phyloP scores from a whole-genome alignment of 2,888 invertebrate genomes.

The Amphiduros pacificus region DNA sequence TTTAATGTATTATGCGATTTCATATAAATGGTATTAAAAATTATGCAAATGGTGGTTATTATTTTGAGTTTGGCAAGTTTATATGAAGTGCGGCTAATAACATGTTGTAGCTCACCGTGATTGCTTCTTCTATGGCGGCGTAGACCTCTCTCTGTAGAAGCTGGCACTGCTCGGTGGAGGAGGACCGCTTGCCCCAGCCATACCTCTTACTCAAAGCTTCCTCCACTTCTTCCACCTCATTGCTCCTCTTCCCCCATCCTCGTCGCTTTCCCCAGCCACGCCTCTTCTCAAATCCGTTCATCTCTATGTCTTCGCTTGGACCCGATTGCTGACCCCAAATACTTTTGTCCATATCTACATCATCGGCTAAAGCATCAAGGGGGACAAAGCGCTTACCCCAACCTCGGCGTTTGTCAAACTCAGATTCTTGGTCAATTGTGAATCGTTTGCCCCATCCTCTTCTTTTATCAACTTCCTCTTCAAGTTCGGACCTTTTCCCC shows the following conservation, averaged over 20 bases:
- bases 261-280: conserved; percentile 21
- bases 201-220: conserved; percentile 4
- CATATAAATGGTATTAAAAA: no score
- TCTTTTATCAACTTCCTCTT: conserved; percentile 4
- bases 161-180: no score
- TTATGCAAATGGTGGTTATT: no score
- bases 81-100: no score
- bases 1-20: no score
- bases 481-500: conserved; percentile 10
- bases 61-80: no score
- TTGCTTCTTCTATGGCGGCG: no score
- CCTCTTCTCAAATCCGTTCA: background rate
- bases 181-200: conserved; percentile 16
- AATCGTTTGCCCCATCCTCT: conserved; percentile 12
- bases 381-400: conserved; percentile 23
- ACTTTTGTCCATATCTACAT: conserved; percentile 12
- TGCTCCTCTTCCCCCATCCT: conserved; percentile 16
- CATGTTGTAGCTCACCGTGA: no score
- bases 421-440: conserved; percentile 3
- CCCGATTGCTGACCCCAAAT: conserved; percentile 13
- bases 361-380: background rate
- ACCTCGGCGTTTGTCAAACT: conserved; percentile 21
- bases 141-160: no score
- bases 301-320: background rate
- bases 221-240: no score